A percentile compares a stretch with the other conserved stretches of the same genome.
These are phyloP conservation scores for Myotis pilosus DNA, from an alignment of 2,797 vertebrate genomes.

Conservation along the genomic window DNA sequence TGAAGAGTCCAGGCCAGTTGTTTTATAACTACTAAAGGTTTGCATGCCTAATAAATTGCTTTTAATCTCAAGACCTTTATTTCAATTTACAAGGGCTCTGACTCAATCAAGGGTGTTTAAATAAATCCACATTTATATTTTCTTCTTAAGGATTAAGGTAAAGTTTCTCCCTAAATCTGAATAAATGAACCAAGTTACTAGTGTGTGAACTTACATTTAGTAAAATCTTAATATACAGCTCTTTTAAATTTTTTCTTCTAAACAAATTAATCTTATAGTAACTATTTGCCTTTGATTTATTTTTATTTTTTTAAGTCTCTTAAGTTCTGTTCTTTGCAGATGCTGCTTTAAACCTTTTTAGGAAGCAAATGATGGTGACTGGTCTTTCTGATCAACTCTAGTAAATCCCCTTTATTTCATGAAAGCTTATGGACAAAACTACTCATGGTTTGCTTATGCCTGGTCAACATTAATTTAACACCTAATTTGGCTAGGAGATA, in stretches of 20 bases:
- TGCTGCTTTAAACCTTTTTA: slow-evolving; percentile 34
- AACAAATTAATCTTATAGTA: slow-evolving; percentile 15
- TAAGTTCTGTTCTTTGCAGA: slow-evolving; percentile 15
- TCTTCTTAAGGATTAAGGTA: slow-evolving; percentile 49
- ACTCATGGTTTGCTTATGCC: background rate
- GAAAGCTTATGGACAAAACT: background rate
- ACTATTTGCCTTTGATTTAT: slow-evolving; percentile 36
- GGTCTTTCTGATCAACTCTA: slow-evolving; percentile 72
- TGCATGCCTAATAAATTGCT: background rate
- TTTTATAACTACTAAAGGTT: background rate
- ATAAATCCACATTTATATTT: background rate
- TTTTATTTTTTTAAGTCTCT: background rate
- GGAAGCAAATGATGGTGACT: slow-evolving; percentile 48
- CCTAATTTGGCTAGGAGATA: slow-evolving; percentile 1
- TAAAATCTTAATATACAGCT: slow-evolving; percentile 48
- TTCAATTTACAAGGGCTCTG: background rate
- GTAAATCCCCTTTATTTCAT: slow-evolving; percentile 52
- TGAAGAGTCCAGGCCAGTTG: background rate
- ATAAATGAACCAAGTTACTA: slow-evolving; percentile 36
- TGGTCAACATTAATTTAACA: background rate
- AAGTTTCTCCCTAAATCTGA: slow-evolving; percentile 23
- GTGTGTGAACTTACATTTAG: slow-evolving; percentile 21
- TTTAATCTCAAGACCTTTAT: slow-evolving; percentile 46
- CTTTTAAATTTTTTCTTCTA: slow-evolving; percentile 39
- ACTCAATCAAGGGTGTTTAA: slow-evolving; percentile 32